phyloP scores from a whole-genome alignment of 1,140 invertebrate species.

The Heliothis subflexa region DNA sequence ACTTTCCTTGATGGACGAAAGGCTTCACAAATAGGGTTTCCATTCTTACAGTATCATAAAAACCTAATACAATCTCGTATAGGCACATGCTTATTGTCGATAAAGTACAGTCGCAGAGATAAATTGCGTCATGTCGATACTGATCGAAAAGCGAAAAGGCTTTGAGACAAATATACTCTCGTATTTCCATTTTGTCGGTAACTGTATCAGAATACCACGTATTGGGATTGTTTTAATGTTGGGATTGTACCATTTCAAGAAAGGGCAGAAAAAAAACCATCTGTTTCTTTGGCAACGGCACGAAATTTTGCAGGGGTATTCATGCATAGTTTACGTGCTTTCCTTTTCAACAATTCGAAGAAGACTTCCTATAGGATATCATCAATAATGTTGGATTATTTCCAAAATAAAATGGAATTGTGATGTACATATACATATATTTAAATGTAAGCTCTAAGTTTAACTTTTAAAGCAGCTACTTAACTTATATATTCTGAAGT shows the following conservation, averaged over 20 bases:
- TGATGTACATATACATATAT: no score
- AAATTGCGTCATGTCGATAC: conserved; percentile 47
- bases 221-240: conserved; percentile 30
- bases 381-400: no score
- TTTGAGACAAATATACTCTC: conserved; percentile 31
- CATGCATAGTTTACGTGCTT: neutral
- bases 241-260: conserved; percentile 8
- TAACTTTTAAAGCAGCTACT: no score
- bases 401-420: no score
- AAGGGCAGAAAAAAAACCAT: neutral
- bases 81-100: conserved; percentile 44
- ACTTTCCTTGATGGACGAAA: conserved; percentile 30
- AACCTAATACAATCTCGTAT: conserved; percentile 45
- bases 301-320: neutral
- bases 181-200: conserved; percentile 33
- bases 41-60: conserved; percentile 37
- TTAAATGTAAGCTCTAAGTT: no score
- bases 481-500: neutral
- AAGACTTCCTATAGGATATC: no score
- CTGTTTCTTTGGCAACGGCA: neutral
- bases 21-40: conserved; percentile 42
- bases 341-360: neutral
- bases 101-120: conserved; percentile 45
- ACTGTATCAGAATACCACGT: conserved; percentile 33
- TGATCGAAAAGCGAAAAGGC: conserved; percentile 45